phyloP scores from a whole-genome alignment of 2,113 vertebrate genomes.

The Theristicus caerulescens region DNA sequence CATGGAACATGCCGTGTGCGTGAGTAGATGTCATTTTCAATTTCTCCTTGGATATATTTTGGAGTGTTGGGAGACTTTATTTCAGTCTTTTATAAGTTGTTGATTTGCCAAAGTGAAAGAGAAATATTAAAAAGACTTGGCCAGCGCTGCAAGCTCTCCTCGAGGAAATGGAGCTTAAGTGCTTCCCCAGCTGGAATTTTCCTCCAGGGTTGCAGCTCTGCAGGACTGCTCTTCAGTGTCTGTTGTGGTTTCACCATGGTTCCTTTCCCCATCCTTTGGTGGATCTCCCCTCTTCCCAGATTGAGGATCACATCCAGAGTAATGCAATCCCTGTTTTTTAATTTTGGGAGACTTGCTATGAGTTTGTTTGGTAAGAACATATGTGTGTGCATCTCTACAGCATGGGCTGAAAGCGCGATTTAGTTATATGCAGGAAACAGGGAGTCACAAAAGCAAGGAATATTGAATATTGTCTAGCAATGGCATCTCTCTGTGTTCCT shows the following conservation, averaged over 20 bases:
- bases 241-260: neutral
- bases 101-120: slow-evolving; percentile 9
- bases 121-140: slow-evolving; percentile 10
- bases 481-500: neutral
- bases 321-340: neutral
- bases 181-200: slow-evolving; percentile 27
- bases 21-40: neutral
- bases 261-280: neutral
- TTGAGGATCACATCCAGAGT: neutral
- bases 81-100: neutral
- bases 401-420: neutral
- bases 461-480: neutral
- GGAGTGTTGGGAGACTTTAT: neutral
- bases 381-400: neutral
- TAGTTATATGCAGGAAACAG: neutral
- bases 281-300: neutral
- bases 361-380: neutral
- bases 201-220: neutral
- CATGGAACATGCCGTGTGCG: fast-evolving
- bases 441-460: neutral
- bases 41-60: neutral
- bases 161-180: neutral
- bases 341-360: neutral
- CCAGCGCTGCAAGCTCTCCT: neutral
- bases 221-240: neutral